A percentile compares a stretch with the other conserved stretches of the same genome.
phyloP scores from a whole-genome alignment of 2,797 vertebrate species.

The Emydoidea blandingii region DNA sequence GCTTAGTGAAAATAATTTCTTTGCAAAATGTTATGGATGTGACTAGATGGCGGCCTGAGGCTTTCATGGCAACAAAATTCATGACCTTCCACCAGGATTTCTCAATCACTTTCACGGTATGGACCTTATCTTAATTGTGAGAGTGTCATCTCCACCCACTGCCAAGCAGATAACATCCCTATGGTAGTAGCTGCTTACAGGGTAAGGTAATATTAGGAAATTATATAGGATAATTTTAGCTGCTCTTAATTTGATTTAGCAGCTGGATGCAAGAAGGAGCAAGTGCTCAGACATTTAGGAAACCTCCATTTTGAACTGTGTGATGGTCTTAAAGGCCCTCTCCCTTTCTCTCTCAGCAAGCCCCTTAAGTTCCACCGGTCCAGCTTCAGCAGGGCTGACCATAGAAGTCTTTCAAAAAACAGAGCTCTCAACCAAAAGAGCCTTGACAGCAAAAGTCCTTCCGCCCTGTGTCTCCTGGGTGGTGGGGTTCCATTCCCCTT shows the following conservation, averaged over 20 bases:
- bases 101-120: not conserved
- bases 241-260: not conserved
- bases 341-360: no score
- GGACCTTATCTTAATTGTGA: not conserved
- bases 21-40: not conserved
- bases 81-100: not conserved
- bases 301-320: no score
- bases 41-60: not conserved
- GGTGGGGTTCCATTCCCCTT: no score
- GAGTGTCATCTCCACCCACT: not conserved
- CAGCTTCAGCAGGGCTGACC: no score
- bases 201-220: not conserved
- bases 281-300: no score
- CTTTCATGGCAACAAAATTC: not conserved
- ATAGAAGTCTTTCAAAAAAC: no score
- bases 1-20: not conserved
- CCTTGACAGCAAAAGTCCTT: no score
- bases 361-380: no score
- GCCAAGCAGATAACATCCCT: not conserved
- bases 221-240: not conserved
- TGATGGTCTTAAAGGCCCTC: no score
- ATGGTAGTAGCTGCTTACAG: not conserved
- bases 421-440: no score
- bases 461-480: no score
- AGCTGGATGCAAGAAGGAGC: not conserved